These are phyloP conservation scores for Indri indri DNA, from an alignment of 2,113 vertebrate genomes.

Conservation along the genomic window DNA sequence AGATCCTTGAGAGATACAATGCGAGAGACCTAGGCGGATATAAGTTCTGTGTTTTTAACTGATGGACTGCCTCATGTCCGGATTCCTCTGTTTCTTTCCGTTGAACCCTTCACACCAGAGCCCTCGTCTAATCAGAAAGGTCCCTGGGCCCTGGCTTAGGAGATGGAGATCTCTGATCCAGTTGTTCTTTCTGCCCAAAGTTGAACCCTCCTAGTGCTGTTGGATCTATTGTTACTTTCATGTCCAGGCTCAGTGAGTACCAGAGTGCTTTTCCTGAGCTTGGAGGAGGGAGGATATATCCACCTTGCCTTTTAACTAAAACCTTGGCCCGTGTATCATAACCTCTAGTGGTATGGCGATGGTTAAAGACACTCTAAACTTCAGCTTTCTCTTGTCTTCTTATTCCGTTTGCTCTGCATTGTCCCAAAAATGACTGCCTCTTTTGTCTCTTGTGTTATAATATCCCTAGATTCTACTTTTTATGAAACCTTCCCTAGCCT, in stretches of 20 bases:
- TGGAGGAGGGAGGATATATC: background rate
- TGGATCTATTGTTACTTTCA: background rate
- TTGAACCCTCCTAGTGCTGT: background rate
- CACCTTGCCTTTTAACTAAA: background rate
- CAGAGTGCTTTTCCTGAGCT: background rate
- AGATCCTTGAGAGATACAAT: background rate
- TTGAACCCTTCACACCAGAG: background rate
- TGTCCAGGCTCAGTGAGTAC: background rate
- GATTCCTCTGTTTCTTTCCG: background rate
- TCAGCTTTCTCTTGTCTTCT: background rate
- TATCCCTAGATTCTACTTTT: background rate
- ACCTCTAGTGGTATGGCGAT: background rate
- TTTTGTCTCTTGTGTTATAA: background rate
- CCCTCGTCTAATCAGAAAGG: background rate
- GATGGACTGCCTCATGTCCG: background rate
- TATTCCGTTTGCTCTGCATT: background rate
- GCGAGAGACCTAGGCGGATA: background rate
- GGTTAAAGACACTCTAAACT: background rate
- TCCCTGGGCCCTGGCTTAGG: background rate
- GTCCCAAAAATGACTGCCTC: background rate
- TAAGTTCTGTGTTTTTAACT: background rate
- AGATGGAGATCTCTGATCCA: background rate
- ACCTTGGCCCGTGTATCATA: background rate
- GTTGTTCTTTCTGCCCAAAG: background rate
- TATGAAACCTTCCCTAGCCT: background rate